Conservation (phyloP, 2,888 invertebrate genomes). For the Drosophila kanekoi region DNA sequence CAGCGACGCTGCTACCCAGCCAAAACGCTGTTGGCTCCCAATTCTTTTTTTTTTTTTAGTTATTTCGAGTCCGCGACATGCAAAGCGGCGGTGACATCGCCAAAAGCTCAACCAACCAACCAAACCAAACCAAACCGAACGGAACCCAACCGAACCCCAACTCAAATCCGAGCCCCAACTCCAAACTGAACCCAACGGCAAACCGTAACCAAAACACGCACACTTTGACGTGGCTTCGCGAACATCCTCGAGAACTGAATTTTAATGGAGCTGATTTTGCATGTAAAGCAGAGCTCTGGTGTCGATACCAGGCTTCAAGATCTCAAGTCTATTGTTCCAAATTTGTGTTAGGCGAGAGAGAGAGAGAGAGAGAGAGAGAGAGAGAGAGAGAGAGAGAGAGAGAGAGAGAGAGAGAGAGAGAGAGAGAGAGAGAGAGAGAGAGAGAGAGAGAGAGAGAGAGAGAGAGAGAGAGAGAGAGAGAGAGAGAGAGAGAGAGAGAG, state of each 20-base stretch:
- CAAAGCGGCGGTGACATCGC: slow-evolving; percentile 80
- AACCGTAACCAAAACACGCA: slow-evolving; percentile 61
- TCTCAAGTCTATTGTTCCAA: neutral
- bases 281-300: neutral
- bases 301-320: slow-evolving; percentile 15
- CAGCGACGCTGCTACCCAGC: neutral
- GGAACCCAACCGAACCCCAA: slow-evolving; percentile 9
- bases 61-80: slow-evolving; percentile 71
- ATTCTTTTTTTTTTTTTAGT: slow-evolving; percentile 42
- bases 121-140: slow-evolving; percentile 9
- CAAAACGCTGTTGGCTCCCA: slow-evolving; percentile 13
- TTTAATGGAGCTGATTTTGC: slow-evolving; percentile 28
- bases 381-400: too few relatives aligned
- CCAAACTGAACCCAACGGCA: slow-evolving; percentile 1
- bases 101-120: slow-evolving; percentile 59
- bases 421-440: too few relatives aligned
- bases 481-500: too few relatives aligned
- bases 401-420: too few relatives aligned
- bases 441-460: too few relatives aligned
- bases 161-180: neutral
- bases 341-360: too few relatives aligned
- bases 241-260: slow-evolving; percentile 53
- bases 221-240: slow-evolving; percentile 47
- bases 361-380: too few relatives aligned
- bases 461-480: too few relatives aligned